phyloP scores from a whole-genome alignment of 2,888 invertebrate species.

The Eristalis pertinax region DNA sequence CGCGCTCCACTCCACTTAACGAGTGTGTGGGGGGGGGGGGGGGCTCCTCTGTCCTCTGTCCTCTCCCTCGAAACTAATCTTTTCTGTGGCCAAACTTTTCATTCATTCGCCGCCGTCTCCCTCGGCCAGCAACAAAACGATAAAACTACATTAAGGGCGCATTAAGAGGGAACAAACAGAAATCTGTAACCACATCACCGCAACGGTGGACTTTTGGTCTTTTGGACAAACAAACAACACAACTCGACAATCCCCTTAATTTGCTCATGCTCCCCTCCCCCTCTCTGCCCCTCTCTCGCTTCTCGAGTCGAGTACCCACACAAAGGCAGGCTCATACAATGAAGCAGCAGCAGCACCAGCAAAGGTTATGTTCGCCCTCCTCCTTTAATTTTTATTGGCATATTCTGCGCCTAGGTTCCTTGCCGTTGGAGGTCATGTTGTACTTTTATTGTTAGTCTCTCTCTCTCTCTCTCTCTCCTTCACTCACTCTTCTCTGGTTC shows the following conservation, averaged over 20 bases:
- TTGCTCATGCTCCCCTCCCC: background rate
- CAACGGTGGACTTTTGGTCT: background rate
- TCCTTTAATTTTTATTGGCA: constrained; percentile 4
- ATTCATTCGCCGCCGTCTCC: background rate
- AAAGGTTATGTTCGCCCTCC: constrained; percentile 2
- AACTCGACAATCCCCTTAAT: constrained; percentile 36
- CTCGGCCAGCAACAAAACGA: background rate
- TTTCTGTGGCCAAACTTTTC: background rate
- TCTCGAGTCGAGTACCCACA: too few relatives aligned
- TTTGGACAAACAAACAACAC: constrained; percentile 5
- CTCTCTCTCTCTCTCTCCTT: background rate
- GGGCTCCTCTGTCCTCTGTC: too few relatives aligned
- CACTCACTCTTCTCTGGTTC: background rate
- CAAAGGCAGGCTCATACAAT: background rate
- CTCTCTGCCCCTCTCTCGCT: background rate
- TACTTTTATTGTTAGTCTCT: constrained; percentile 42
- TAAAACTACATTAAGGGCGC: constrained; percentile 54
- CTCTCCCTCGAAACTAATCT: background rate
- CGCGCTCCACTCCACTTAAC: background rate
- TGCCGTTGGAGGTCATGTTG: constrained; percentile 17
- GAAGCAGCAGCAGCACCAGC: background rate
- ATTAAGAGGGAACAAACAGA: constrained; percentile 30
- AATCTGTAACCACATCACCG: background rate
- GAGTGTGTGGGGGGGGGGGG: too few relatives aligned
- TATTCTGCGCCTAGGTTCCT: constrained; percentile 22